Evolutionary conservation across 2,113 vertebrate species (phyloP).

Genomic region (Aleadryas rufinucha): DNA sequence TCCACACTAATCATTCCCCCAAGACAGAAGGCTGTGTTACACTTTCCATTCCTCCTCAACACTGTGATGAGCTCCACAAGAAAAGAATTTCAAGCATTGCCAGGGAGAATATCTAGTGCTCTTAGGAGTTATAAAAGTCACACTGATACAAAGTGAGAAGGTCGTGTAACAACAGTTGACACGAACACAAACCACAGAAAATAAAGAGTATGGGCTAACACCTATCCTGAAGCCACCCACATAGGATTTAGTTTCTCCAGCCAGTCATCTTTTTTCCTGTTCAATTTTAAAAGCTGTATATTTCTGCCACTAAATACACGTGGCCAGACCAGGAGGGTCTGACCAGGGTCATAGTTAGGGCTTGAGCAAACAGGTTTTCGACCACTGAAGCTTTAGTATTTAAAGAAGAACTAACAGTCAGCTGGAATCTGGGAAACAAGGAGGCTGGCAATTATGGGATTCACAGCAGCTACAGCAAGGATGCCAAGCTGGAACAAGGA

Average conservation of each 20-base stretch:
- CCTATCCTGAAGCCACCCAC: not conserved
- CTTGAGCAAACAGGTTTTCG: not conserved
- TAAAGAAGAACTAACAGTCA: not conserved
- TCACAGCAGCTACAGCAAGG: not conserved
- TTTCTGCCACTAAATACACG: not conserved
- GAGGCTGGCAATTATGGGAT: not conserved
- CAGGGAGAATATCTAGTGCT: not conserved
- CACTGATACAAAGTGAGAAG: not conserved
- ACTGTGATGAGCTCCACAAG: not conserved
- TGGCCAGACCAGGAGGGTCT: not conserved
- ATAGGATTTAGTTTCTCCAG: not conserved
- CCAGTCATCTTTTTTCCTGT: not conserved
- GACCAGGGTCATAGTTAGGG: not conserved
- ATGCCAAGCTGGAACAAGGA: not conserved
- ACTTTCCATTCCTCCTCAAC: not conserved
- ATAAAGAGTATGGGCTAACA: not conserved
- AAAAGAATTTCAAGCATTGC: not conserved
- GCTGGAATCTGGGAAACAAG: not conserved
- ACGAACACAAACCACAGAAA: not conserved
- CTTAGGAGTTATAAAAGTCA: not conserved
- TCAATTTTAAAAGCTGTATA: not conserved
- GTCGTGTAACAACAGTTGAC: not conserved
- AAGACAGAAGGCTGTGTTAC: not conserved
- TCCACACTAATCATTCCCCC: not conserved
- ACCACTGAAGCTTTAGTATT: not conserved